phyloP scores from a whole-genome alignment of 37 sponge, comb jelly and placozoan genomes.

The Sycon ciliatum region DNA sequence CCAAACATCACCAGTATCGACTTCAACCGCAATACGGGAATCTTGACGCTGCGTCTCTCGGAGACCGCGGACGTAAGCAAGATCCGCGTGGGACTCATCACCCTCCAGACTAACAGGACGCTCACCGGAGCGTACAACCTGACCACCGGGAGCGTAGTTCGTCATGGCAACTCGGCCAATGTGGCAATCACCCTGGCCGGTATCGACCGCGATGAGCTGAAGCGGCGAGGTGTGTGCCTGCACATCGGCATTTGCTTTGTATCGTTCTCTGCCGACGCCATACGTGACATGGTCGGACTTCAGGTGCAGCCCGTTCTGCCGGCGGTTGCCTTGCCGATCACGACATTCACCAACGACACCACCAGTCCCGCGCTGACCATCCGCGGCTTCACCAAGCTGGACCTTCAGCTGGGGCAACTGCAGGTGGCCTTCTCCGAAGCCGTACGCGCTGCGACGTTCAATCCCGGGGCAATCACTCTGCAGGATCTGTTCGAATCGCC shows the following conservation, averaged over 20 bases:
- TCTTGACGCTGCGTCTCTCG: slow-evolving; percentile 57
- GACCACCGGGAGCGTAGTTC: background rate
- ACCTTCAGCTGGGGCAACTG: slow-evolving; percentile 36
- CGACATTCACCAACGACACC: background rate
- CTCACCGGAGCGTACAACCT: slow-evolving; percentile 20
- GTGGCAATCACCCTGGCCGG: slow-evolving; percentile 28
- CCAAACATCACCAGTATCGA: slow-evolving; percentile 45
- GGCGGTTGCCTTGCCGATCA: background rate
- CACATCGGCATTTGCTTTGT: background rate
- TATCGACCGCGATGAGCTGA: slow-evolving; percentile 48
- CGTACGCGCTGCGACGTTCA: slow-evolving; percentile 45
- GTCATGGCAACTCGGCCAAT: background rate
- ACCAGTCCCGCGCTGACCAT: background rate
- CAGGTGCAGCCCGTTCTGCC: background rate
- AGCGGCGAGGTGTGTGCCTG: background rate
- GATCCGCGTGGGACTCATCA: slow-evolving; percentile 26
- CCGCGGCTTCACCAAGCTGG: slow-evolving; percentile 18
- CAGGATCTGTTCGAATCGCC: slow-evolving; percentile 41
- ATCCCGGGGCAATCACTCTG: slow-evolving; percentile 49
- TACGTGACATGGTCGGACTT: slow-evolving; percentile 1
- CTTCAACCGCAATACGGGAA: slow-evolving; percentile 57
- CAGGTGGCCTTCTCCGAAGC: slow-evolving; percentile 65
- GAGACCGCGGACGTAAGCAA: slow-evolving; percentile 60
- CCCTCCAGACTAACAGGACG: slow-evolving; percentile 36
- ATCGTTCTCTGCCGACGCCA: background rate